phyloP scores from a whole-genome alignment of 2,888 invertebrate genomes.

The Drosophila siamana region DNA sequence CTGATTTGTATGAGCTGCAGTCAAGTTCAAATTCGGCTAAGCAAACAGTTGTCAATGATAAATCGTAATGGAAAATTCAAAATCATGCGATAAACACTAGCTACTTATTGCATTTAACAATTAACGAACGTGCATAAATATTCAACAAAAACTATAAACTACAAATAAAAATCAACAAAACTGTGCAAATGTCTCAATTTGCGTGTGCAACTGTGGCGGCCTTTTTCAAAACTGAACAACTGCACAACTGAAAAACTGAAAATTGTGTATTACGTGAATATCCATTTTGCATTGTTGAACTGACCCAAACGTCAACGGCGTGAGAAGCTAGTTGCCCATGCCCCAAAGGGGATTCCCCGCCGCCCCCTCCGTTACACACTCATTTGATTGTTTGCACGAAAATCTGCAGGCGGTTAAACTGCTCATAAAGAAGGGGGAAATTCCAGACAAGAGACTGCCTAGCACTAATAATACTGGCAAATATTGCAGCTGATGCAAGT shows the following conservation, averaged over 20 bases:
- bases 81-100: not conserved
- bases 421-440: not conserved
- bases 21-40: not conserved
- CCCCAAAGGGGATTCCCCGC: not conserved
- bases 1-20: not conserved
- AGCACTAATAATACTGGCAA: slow-evolving; percentile 45
- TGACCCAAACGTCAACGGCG: slow-evolving; percentile 33
- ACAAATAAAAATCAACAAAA: slow-evolving; percentile 10
- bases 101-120: not conserved
- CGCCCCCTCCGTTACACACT: slow-evolving; percentile 4
- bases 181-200: slow-evolving; percentile 7
- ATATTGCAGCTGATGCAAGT: slow-evolving; percentile 44
- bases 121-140: not conserved
- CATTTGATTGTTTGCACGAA: slow-evolving; percentile 11
- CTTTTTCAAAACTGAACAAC: slow-evolving; percentile 16
- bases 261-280: slow-evolving; percentile 56
- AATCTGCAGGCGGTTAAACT: slow-evolving; percentile 23
- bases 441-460: not conserved
- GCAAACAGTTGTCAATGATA: not conserved
- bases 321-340: slow-evolving; percentile 39
- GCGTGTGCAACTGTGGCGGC: slow-evolving; percentile 46
- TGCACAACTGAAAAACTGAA: not conserved
- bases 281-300: slow-evolving; percentile 40
- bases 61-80: not conserved
- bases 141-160: not conserved